phyloP scores from a whole-genome alignment of 2,888 invertebrate genomes.

The Nomada lathburiana region DNA sequence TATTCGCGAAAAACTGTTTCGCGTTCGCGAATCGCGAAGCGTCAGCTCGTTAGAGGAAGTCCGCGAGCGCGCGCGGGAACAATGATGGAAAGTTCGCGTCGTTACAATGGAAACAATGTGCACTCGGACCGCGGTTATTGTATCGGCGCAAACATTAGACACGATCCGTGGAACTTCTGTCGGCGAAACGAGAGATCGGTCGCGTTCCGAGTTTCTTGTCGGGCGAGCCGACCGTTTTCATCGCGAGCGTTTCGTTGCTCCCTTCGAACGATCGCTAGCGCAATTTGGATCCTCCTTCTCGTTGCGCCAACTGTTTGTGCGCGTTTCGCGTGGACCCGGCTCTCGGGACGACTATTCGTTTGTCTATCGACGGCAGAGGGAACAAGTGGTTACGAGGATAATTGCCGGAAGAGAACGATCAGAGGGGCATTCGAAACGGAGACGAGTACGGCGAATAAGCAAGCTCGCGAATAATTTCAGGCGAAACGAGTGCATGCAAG shows the following conservation, averaged over 20 bases:
- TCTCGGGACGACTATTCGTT: neutral
- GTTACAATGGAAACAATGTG: slow-evolving; percentile 38
- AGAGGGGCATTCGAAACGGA: slow-evolving; percentile 41
- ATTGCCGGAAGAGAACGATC: slow-evolving; percentile 58
- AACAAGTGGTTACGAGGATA: slow-evolving; percentile 34
- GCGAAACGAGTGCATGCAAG: neutral
- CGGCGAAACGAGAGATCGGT: neutral
- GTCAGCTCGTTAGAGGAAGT: slow-evolving; percentile 37
- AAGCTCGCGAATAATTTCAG: slow-evolving; percentile 34
- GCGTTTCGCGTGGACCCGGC: neutral
- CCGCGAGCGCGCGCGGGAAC: slow-evolving; percentile 23
- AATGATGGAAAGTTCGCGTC: slow-evolving; percentile 54
- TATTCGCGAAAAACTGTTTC: too few relatives aligned
- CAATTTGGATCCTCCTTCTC: neutral
- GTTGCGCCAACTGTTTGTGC: neutral
- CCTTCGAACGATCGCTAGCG: neutral
- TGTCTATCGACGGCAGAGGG: neutral
- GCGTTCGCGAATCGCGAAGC: slow-evolving; percentile 19
- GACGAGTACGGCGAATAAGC: slow-evolving; percentile 6
- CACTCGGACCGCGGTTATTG: slow-evolving; percentile 35
- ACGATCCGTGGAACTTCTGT: slow-evolving; percentile 16
- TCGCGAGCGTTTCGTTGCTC: slow-evolving; percentile 1
- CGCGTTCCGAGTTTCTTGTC: neutral
- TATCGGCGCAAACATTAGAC: slow-evolving; percentile 26
- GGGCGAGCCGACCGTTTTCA: neutral